Evolutionary conservation across 2,888 invertebrate species (phyloP).

Genomic region (Luperina nickerlii): DNA sequence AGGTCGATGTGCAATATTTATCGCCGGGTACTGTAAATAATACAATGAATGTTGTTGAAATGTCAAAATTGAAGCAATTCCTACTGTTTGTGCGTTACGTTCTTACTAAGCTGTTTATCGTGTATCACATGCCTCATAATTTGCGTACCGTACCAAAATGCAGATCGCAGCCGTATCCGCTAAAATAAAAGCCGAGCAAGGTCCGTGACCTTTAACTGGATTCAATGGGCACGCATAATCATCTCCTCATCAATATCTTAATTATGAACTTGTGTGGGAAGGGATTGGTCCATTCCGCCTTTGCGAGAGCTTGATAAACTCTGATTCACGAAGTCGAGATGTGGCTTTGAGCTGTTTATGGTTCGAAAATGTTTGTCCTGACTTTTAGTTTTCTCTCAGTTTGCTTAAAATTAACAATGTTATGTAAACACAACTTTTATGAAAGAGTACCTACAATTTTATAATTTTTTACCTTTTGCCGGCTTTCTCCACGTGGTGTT

Average conservation of each 20-base stretch:
- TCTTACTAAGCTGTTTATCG: background rate
- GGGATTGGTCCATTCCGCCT: constrained; percentile 15
- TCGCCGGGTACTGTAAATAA: no score
- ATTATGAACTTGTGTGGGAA: constrained; percentile 62
- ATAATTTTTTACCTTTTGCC: background rate
- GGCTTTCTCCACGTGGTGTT: background rate
- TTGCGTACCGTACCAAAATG: constrained; percentile 76
- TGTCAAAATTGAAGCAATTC: no score
- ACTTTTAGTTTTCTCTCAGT: background rate
- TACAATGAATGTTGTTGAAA: no score
- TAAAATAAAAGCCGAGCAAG: constrained; percentile 83
- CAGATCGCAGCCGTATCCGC: constrained; percentile 80
- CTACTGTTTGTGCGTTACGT: no score
- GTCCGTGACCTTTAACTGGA: constrained; percentile 81
- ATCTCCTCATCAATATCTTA: constrained; percentile 70
- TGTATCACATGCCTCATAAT: constrained; percentile 1
- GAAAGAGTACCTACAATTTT: background rate
- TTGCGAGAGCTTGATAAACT: constrained; percentile 7
- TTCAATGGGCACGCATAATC: constrained; percentile 76
- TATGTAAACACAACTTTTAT: background rate
- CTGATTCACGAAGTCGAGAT: constrained; percentile 21
- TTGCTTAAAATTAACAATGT: background rate
- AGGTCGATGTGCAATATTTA: no score
- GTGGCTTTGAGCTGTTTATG: constrained; percentile 3
- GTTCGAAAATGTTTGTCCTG: background rate